Conservation (phyloP, 2,888 invertebrate genomes). For the Invenusta paracnida region DNA sequence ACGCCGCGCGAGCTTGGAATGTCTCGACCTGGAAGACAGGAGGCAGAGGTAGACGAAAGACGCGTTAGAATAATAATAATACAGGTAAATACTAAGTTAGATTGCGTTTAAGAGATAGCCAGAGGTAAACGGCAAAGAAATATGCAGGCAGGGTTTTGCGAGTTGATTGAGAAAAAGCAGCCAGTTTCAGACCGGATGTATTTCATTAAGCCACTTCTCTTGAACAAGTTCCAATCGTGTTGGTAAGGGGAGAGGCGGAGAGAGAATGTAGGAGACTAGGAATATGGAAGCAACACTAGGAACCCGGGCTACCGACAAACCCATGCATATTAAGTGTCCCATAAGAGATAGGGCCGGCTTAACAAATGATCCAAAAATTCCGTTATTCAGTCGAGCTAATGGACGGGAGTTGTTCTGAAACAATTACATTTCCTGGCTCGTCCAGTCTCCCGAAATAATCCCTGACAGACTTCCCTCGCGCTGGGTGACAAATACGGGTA, state of each 20-base stretch:
- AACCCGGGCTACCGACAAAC: not conserved
- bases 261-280: not conserved
- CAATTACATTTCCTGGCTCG: conserved; percentile 21
- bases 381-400: conserved; percentile 18
- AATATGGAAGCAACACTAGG: not conserved
- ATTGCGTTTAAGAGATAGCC: no score
- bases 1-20: no score
- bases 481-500: conserved; percentile 25
- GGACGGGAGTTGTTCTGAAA: conserved; percentile 23
- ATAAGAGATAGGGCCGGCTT: not conserved
- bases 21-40: no score
- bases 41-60: not conserved
- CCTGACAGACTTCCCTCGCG: not conserved
- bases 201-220: conserved; percentile 25
- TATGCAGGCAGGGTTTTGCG: not conserved
- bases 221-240: not conserved
- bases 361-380: conserved; percentile 23
- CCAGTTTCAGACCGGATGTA: not conserved
- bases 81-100: no score
- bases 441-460: conserved; percentile 17
- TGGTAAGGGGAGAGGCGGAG: conserved; percentile 1
- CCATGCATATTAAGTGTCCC: not conserved
- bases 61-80: no score
- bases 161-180: not conserved
- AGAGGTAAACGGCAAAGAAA: not conserved